Percentiles rank a stretch among this genome's conserved stretches.
phyloP scores from a whole-genome alignment of 2,888 invertebrate genomes.

The Aleiodes alternator region DNA sequence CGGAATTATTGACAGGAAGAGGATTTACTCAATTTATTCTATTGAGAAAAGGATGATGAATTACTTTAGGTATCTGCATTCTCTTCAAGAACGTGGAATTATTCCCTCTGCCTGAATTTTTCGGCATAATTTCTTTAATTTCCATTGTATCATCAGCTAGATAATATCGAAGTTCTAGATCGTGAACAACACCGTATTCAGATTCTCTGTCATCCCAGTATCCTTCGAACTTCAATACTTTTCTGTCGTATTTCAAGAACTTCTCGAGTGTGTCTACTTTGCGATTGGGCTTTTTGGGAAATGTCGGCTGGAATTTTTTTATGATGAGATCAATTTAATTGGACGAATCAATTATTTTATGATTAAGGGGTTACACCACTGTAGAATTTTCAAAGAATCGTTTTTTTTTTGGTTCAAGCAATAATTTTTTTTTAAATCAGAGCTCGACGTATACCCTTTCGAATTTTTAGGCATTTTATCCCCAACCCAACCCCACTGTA shows the following conservation, averaged over 20 bases:
- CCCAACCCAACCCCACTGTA: no score
- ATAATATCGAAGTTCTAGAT: conserved; percentile 89
- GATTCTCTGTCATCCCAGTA: conserved; percentile 93
- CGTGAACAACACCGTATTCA: conserved; percentile 86
- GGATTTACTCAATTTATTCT: background rate
- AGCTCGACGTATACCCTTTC: no score
- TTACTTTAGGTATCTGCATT: conserved; percentile 86
- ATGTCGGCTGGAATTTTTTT: conserved; percentile 56
- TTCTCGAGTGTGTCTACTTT: conserved; percentile 84
- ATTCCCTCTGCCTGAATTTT: conserved; percentile 84
- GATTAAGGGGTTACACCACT: no score
- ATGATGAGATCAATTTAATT: conserved; percentile 2
- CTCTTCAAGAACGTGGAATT: conserved; percentile 85
- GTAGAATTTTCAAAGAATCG: no score
- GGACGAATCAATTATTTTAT: background rate
- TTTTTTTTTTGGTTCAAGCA: no score
- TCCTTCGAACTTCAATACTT: conserved; percentile 86
- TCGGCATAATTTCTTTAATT: conserved; percentile 84
- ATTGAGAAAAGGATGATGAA: background rate
- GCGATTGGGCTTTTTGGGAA: conserved; percentile 77
- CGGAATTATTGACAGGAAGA: background rate
- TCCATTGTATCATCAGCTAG: conserved; percentile 93
- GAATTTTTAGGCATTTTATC: no score
- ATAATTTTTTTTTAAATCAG: no score
- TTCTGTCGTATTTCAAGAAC: conserved; percentile 89